Evolutionary conservation across 2,888 invertebrate species (phyloP).

Genomic region (Parnassius glacialis): DNA sequence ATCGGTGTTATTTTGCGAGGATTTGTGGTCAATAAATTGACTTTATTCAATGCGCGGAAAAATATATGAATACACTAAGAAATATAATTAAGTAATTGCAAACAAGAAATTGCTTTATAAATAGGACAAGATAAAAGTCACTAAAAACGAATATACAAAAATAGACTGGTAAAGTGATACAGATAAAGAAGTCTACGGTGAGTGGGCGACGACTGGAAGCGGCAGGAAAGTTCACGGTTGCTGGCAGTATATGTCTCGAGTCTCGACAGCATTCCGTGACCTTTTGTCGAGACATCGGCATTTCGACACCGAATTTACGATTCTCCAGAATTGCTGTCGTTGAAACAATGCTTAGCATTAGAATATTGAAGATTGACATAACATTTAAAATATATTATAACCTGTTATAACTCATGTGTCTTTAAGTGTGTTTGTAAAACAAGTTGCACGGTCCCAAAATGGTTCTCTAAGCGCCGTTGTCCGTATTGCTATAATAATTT

Average conservation of each 20-base stretch:
- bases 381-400: too few relatives aligned
- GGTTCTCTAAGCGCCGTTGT: too few relatives aligned
- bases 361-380: neutral
- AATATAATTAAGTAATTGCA: too few relatives aligned
- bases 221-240: conserved; percentile 30
- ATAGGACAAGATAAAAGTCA: neutral
- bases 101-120: neutral
- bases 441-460: too few relatives aligned
- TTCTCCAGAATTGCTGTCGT: neutral
- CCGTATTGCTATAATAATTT: too few relatives aligned
- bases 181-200: neutral
- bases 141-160: neutral
- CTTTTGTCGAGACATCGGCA: conserved; percentile 29
- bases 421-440: too few relatives aligned
- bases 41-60: too few relatives aligned
- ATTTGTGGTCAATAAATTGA: too few relatives aligned
- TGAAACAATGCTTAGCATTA: neutral
- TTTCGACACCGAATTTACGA: conserved; percentile 29
- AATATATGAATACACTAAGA: too few relatives aligned
- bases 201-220: conserved; percentile 3
- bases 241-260: conserved; percentile 29
- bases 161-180: neutral
- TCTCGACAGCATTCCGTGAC: conserved; percentile 32
- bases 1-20: too few relatives aligned
- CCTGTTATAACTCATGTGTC: too few relatives aligned